Evolutionary conservation across 2,888 invertebrate genomes (phyloP).

Genomic region (Pseudococcus jackbeardsleyi): DNA sequence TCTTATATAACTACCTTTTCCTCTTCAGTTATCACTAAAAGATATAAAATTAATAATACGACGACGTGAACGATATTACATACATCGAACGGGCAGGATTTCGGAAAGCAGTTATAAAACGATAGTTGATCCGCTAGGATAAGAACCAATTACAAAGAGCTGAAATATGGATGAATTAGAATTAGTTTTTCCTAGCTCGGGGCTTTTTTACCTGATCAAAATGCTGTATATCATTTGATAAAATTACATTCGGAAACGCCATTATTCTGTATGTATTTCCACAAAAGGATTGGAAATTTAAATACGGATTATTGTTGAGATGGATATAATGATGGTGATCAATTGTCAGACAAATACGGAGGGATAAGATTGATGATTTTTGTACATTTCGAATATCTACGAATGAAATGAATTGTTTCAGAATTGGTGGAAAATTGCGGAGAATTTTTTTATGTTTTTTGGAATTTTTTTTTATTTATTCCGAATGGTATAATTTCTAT

Average conservation of each 20-base stretch:
- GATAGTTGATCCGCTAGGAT: conserved; percentile 13
- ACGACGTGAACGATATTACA: neutral
- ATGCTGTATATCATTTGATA: neutral
- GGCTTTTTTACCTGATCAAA: conserved; percentile 40
- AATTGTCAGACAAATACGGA: neutral
- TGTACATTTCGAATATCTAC: neutral
- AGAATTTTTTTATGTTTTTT: neutral
- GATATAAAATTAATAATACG: conserved; percentile 14
- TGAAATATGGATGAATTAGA: conserved; percentile 40
- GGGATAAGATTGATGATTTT: neutral
- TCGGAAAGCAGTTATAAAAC: conserved; percentile 4
- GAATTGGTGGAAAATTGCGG: neutral
- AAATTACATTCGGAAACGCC: neutral
- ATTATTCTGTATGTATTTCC: neutral
- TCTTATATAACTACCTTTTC: neutral
- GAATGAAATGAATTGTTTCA: neutral
- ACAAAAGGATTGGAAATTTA: neutral
- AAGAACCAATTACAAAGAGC: conserved; percentile 42
- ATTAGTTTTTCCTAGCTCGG: conserved; percentile 11
- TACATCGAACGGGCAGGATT: neutral
- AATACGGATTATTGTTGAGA: neutral
- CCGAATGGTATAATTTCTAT: neutral
- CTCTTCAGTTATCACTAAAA: conserved; percentile 1
- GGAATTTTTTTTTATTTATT: neutral
- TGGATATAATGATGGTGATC: neutral